Percentiles rank a stretch among this genome's conserved stretches.
phyloP scores from a whole-genome alignment of 2,888 invertebrate species.

The Lepetodrilus schrolli region DNA sequence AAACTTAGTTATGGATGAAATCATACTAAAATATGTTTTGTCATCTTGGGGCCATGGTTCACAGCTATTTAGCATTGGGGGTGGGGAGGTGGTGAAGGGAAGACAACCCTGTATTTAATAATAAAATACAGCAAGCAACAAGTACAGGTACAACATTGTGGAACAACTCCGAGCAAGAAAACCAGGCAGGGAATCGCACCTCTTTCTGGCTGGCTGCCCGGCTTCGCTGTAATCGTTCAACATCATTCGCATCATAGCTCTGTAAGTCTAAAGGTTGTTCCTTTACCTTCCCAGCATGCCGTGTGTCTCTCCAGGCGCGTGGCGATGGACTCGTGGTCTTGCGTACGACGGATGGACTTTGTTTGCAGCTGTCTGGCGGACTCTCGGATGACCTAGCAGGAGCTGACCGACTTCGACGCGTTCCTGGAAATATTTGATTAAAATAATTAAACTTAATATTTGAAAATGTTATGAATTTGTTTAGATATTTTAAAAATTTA shows the following conservation, averaged over 20 bases:
- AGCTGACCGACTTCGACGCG: conserved; percentile 71
- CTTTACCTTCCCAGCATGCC: conserved; percentile 54
- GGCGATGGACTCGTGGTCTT: conserved; percentile 58
- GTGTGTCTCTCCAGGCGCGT: conserved; percentile 66
- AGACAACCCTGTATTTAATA: too few relatives aligned
- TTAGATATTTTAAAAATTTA: too few relatives aligned
- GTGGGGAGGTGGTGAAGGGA: too few relatives aligned
- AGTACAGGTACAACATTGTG: not conserved
- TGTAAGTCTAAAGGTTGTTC: conserved; percentile 71
- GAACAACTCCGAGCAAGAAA: conserved; percentile 16
- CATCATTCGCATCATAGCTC: conserved; percentile 77
- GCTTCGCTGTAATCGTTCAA: conserved; percentile 77
- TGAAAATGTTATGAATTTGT: too few relatives aligned
- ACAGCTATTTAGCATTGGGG: too few relatives aligned
- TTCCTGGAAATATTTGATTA: conserved; percentile 46
- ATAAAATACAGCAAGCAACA: not conserved
- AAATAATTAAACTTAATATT: too few relatives aligned
- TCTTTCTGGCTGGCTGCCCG: conserved; percentile 76
- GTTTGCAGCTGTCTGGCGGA: conserved; percentile 52
- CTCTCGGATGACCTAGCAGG: conserved; percentile 69
- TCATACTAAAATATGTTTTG: too few relatives aligned
- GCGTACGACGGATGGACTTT: conserved; percentile 52
- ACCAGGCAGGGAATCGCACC: conserved; percentile 47
- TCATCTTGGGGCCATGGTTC: too few relatives aligned
- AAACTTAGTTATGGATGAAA: too few relatives aligned